Conservation (phyloP, 2,888 invertebrate species). For the Antheraea assamensis region DNA sequence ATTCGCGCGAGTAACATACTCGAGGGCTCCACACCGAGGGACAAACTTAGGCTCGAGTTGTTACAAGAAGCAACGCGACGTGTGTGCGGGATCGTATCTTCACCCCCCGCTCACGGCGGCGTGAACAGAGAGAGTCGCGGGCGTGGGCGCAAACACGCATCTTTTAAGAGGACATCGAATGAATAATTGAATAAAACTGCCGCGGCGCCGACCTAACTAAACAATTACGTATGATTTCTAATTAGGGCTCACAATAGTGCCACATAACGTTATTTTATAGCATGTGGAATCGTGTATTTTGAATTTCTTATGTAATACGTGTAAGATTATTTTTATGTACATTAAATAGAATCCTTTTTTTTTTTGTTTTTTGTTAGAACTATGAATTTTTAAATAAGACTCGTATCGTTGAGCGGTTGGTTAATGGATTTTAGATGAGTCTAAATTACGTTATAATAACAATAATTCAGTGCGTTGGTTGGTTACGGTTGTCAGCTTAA, state of each 20-base stretch:
- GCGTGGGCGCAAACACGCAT: no score
- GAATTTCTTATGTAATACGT: neutral
- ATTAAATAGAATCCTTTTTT: neutral
- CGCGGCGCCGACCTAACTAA: no score
- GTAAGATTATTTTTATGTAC: neutral
- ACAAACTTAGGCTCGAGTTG: no score
- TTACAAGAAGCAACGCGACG: no score
- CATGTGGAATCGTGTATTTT: neutral
- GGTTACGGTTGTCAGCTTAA: constrained; percentile 12
- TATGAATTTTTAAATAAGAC: neutral
- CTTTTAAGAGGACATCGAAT: no score
- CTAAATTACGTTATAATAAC: neutral
- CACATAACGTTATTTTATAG: neutral
- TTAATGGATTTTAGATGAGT: neutral
- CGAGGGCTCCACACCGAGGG: no score
- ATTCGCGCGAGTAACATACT: no score
- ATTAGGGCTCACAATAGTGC: neutral
- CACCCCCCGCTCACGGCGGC: no score
- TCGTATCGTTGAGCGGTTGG: neutral
- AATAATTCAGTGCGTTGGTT: neutral
- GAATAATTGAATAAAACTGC: no score
- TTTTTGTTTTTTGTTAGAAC: neutral
- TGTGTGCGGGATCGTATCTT: no score
- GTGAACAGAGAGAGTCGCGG: no score
- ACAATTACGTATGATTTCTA: no score